phyloP scores from a whole-genome alignment of 2,888 invertebrate genomes.

The Ariolimax columbianus region DNA sequence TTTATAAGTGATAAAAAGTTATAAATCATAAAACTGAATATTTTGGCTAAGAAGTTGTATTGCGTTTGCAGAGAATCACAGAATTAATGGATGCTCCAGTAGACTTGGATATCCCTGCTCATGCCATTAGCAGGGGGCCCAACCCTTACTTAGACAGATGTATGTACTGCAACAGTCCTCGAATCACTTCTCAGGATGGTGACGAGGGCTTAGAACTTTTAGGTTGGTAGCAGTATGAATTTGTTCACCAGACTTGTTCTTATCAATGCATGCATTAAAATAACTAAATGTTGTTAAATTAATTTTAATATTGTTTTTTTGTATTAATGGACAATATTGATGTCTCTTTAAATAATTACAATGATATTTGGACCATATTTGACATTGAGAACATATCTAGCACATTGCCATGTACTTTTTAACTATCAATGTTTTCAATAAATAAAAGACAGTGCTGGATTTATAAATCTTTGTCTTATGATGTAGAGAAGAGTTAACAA shows the following conservation, averaged over 20 bases:
- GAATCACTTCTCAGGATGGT: constrained; percentile 36
- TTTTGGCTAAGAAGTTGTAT: not conserved
- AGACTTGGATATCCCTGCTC: constrained; percentile 63
- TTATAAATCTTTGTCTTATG: not conserved
- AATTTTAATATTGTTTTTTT: too few species aligned
- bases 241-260: not conserved
- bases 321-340: too few species aligned
- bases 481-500: not conserved
- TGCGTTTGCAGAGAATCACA: constrained; percentile 66
- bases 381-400: too few species aligned
- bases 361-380: too few species aligned
- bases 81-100: constrained; percentile 73
- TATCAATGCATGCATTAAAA: too few species aligned
- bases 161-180: constrained; percentile 48
- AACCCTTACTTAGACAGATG: constrained; percentile 73
- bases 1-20: not conserved
- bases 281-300: too few species aligned
- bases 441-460: not conserved
- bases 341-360: too few species aligned
- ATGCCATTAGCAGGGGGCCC: constrained; percentile 68
- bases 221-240: constrained; percentile 27
- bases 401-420: too few species aligned
- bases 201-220: constrained; percentile 48
- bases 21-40: not conserved
- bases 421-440: not conserved